A percentile compares a stretch with the other conserved stretches of the same genome.
These are phyloP conservation scores for Emberiza fucata DNA, from an alignment of 2,113 vertebrate genomes.

Conservation along the genomic window DNA sequence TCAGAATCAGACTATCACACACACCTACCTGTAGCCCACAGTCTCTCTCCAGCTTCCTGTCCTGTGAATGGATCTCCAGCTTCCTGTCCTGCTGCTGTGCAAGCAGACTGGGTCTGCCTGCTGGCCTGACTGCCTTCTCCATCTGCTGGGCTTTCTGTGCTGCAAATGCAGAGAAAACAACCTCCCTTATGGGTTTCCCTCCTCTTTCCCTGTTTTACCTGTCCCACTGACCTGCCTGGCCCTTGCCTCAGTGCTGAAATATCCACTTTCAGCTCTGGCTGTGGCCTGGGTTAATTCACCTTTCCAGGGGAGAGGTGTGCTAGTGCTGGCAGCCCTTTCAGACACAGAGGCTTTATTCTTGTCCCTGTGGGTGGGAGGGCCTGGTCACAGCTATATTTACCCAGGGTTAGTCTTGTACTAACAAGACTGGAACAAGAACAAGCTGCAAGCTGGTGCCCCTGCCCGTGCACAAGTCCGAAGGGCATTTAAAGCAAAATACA, in stretches of 20 bases:
- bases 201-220: neutral
- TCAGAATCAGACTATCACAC: neutral
- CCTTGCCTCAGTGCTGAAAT: neutral
- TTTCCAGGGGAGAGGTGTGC: neutral
- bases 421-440: neutral
- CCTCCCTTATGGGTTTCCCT: neutral
- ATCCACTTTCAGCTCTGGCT: neutral
- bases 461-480: neutral
- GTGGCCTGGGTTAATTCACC: neutral
- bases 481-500: neutral
- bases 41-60: neutral
- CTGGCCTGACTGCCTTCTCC: neutral
- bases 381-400: neutral
- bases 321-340: neutral
- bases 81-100: neutral
- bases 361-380: neutral
- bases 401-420: conserved; percentile 2
- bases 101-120: neutral
- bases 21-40: neutral
- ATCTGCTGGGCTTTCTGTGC: neutral
- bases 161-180: neutral
- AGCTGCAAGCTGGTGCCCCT: neutral
- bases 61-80: neutral
- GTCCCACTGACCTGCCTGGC: neutral
- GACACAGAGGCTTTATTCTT: neutral